A percentile compares a stretch with the other conserved stretches of the same genome.
phyloP scores from a whole-genome alignment of 2,113 vertebrate genomes.

The Cynocephalus volans region DNA sequence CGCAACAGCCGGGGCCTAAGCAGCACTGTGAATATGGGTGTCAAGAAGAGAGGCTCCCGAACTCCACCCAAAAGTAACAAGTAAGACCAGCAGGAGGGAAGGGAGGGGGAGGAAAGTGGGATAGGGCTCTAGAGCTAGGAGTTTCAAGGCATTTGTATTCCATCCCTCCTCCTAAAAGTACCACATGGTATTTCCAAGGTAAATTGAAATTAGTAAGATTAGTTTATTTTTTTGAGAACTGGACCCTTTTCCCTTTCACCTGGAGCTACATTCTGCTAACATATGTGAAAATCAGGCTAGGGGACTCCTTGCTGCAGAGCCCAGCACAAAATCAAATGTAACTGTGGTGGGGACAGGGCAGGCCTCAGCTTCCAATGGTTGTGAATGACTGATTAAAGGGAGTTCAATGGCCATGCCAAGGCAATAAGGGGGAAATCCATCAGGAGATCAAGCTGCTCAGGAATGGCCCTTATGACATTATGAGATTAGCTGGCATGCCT shows the following conservation, averaged over 20 bases:
- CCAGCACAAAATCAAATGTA: not conserved
- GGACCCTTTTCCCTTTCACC: conserved; percentile 10
- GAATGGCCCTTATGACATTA: not conserved
- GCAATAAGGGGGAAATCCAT: not conserved
- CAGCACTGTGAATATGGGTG: conserved; percentile 56
- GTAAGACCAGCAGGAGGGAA: conserved; percentile 81
- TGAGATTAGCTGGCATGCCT: not conserved
- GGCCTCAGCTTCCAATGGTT: not conserved
- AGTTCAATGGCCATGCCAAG: not conserved
- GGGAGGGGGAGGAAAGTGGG: not conserved
- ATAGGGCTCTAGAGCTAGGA: not conserved
- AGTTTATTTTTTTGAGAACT: conserved; percentile 30
- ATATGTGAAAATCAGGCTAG: not conserved
- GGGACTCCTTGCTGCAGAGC: not conserved
- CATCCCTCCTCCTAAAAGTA: not conserved
- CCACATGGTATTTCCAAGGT: not conserved
- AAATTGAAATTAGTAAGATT: not conserved
- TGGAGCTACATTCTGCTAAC: not conserved
- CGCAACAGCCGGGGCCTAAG: conserved; percentile 91
- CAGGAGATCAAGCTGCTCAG: not conserved
- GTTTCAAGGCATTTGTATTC: not conserved
- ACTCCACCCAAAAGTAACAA: conserved; percentile 90
- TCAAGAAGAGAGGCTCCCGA: conserved; percentile 86
- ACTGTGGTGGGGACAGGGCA: not conserved
- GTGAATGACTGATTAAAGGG: not conserved